phyloP scores from a whole-genome alignment of 1,140 invertebrate genomes.

The Orius insidiosus region DNA sequence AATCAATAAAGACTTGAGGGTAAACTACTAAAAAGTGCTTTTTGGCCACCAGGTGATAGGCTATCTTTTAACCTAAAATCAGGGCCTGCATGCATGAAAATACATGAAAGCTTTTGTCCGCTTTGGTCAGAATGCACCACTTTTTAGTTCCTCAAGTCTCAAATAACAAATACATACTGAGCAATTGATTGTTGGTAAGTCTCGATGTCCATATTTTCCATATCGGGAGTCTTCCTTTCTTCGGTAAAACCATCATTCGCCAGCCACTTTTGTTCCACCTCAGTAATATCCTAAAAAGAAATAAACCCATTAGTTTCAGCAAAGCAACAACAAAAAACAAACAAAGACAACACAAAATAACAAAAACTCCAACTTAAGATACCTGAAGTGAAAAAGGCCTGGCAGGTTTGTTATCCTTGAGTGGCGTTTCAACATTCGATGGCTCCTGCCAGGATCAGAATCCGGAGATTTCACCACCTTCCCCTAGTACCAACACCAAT shows the following conservation, averaged over 20 bases:
- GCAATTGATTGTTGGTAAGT: constrained; percentile 71
- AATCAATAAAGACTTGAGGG: constrained; percentile 5
- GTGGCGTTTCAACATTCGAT: constrained; percentile 19
- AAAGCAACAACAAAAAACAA: no score
- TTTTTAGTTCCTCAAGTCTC: constrained; percentile 4
- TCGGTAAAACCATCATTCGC: constrained; percentile 35
- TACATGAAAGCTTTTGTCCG: no score
- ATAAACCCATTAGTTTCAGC: no score
- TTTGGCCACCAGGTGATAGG: no score
- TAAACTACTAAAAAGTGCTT: no score
- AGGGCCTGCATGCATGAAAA: no score
- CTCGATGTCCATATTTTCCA: constrained; percentile 66
- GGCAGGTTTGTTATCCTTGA: constrained; percentile 30
- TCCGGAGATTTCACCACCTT: constrained; percentile 39
- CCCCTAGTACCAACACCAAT: constrained; percentile 31
- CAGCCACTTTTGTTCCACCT: constrained; percentile 50
- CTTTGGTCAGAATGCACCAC: neutral
- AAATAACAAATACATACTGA: constrained; percentile 44
- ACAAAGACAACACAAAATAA: neutral
- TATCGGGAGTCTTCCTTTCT: constrained; percentile 52
- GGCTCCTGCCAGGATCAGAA: constrained; percentile 21
- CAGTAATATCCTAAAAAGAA: constrained; percentile 46
- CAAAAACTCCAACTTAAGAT: constrained; percentile 18
- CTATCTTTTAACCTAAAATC: no score
- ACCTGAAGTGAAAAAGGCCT: constrained; percentile 47